phyloP scores from a whole-genome alignment of 1,140 invertebrate genomes.

The Saccostrea echinata region DNA sequence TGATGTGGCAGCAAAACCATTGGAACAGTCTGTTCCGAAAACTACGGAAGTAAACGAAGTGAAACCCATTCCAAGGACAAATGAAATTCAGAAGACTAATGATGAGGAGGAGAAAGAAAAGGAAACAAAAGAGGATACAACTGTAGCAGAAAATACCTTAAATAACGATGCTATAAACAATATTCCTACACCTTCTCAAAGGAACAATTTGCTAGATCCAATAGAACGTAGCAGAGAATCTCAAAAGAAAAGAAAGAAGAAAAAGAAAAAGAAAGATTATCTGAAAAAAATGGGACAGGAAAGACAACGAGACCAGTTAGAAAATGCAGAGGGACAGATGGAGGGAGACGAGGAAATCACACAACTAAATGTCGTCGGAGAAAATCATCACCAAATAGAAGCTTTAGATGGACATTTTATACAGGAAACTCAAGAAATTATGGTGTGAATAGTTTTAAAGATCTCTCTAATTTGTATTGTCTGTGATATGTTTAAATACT shows the following conservation, averaged over 20 bases:
- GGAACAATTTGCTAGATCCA: neutral
- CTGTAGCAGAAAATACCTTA: neutral
- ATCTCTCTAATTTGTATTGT: no score
- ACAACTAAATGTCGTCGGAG: neutral
- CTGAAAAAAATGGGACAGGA: neutral
- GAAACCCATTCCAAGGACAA: neutral
- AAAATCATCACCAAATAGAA: neutral
- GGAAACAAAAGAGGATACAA: neutral
- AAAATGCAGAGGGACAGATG: neutral
- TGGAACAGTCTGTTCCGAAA: neutral
- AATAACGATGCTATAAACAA: neutral
- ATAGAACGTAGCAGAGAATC: neutral
- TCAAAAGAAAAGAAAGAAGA: slow-evolving; percentile 1
- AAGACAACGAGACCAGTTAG: neutral
- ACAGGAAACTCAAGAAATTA: neutral
- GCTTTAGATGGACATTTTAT: neutral
- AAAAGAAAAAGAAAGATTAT: slow-evolving; percentile 7
- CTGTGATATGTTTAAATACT: no score
- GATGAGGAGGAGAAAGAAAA: neutral
- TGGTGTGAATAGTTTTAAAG: neutral
- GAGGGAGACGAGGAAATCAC: neutral
- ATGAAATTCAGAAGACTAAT: neutral
- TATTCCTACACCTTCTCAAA: neutral
- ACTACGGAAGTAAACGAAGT: slow-evolving; percentile 12
- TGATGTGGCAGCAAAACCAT: neutral